Evolutionary conservation across 2,888 invertebrate genomes (phyloP).

Genomic region (Cyclophora albipunctata): DNA sequence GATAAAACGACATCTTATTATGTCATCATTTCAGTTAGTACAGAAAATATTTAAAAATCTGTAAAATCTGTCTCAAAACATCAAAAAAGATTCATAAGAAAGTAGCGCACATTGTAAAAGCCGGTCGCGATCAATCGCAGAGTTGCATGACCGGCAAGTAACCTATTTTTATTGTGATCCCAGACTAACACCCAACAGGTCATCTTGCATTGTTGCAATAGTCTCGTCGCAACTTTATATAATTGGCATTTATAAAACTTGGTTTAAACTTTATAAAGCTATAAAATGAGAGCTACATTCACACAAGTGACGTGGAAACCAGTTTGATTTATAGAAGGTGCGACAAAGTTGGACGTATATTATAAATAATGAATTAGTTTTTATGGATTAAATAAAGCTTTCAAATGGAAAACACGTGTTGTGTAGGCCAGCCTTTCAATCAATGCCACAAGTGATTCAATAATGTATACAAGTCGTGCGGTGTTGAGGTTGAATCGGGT

Average conservation of each 20-base stretch:
- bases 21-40: background rate
- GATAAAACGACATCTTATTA: slow-evolving; percentile 4
- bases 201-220: too few species aligned
- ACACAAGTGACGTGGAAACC: slow-evolving; percentile 12
- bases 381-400: slow-evolving; percentile 11
- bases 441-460: slow-evolving; percentile 23
- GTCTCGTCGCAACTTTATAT: too few species aligned
- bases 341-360: slow-evolving; percentile 16
- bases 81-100: too few species aligned
- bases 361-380: slow-evolving; percentile 24
- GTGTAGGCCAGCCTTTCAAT: slow-evolving; percentile 20
- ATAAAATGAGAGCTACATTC: background rate
- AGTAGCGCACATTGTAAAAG: too few species aligned
- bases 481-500: slow-evolving; percentile 35
- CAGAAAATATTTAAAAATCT: too few species aligned
- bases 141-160: too few species aligned
- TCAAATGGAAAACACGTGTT: slow-evolving; percentile 10
- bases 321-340: slow-evolving; percentile 25
- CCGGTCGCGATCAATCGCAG: too few species aligned
- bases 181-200: too few species aligned
- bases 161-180: too few species aligned
- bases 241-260: too few species aligned
- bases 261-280: too few species aligned
- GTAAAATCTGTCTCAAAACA: too few species aligned
- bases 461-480: slow-evolving; percentile 24